Percentiles rank a stretch among this genome's conserved stretches.
Evolutionary conservation across 2,888 invertebrate genomes (phyloP).

Genomic region (Xanthia icteritia): DNA sequence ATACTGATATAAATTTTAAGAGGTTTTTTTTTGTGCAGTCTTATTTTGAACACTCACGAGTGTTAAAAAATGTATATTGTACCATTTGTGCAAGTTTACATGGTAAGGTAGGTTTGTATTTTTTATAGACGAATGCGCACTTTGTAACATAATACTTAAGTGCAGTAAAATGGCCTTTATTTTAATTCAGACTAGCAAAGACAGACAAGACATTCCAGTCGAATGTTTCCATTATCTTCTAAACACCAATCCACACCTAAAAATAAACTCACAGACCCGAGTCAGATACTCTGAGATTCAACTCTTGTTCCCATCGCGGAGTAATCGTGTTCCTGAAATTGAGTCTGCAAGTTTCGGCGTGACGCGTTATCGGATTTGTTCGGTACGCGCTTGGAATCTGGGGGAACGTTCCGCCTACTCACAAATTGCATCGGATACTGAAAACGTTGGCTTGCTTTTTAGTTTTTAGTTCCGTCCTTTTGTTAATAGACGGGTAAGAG

Average conservation of each 20-base stretch:
- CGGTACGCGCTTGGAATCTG: conserved; percentile 83
- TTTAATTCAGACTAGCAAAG: not conserved
- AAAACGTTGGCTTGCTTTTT: conserved; percentile 54
- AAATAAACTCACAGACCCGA: conserved; percentile 51
- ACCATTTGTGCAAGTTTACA: too few species aligned
- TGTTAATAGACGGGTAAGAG: conserved; percentile 38
- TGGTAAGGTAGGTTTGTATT: too few species aligned
- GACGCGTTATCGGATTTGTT: conserved; percentile 89
- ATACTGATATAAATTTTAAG: too few species aligned
- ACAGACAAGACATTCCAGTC: not conserved
- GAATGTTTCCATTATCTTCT: conserved; percentile 8
- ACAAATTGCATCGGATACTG: conserved; percentile 69
- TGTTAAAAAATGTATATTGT: not conserved
- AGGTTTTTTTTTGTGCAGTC: too few species aligned
- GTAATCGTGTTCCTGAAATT: conserved; percentile 87
- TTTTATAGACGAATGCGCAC: too few species aligned
- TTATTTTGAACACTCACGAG: not conserved
- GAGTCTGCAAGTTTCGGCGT: conserved; percentile 84
- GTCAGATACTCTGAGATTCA: conserved; percentile 73
- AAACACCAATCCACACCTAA: conserved; percentile 42
- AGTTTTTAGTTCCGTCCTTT: conserved; percentile 39
- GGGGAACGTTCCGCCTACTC: conserved; percentile 65
- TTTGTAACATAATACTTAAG: not conserved
- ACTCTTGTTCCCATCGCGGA: conserved; percentile 74
- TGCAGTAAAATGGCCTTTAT: not conserved